Percentiles rank a stretch among this genome's conserved stretches.
phyloP scores from a whole-genome alignment of 53 echinoderm and acorn worm species.

The Crossaster papposus region DNA sequence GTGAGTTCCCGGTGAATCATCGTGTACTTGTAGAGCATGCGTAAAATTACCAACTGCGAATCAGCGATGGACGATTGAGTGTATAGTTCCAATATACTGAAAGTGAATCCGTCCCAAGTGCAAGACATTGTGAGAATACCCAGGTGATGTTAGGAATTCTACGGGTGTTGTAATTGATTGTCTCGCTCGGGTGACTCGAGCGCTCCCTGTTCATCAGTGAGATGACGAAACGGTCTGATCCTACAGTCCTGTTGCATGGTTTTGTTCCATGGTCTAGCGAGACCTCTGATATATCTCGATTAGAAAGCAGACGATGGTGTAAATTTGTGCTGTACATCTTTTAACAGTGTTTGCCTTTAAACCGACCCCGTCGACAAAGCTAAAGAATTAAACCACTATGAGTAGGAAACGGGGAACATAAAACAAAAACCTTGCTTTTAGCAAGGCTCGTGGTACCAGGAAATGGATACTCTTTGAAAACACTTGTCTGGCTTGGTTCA shows the following conservation, averaged over 20 bases:
- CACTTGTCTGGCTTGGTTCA: too few relatives aligned
- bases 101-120: background rate
- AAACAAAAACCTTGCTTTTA: too few relatives aligned
- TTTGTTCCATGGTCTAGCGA: too few relatives aligned
- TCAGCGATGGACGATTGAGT: background rate
- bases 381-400: too few relatives aligned
- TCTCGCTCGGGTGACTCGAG: background rate
- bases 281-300: too few relatives aligned
- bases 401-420: too few relatives aligned
- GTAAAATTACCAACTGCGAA: background rate
- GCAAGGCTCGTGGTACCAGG: too few relatives aligned
- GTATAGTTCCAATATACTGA: background rate
- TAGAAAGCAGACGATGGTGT: background rate
- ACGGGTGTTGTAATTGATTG: conserved; percentile 41
- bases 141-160: conserved; percentile 26
- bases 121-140: too few relatives aligned
- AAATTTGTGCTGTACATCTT: background rate
- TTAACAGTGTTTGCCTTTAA: too few relatives aligned
- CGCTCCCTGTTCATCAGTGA: conserved; percentile 16
- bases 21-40: background rate
- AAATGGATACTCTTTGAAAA: too few relatives aligned
- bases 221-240: background rate
- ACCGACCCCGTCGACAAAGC: too few relatives aligned
- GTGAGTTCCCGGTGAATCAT: background rate
- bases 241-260: too few relatives aligned